Base-by-base conservation (phyloP, 2,113 vertebrate genomes). In the Pogona vitticeps region DNA sequence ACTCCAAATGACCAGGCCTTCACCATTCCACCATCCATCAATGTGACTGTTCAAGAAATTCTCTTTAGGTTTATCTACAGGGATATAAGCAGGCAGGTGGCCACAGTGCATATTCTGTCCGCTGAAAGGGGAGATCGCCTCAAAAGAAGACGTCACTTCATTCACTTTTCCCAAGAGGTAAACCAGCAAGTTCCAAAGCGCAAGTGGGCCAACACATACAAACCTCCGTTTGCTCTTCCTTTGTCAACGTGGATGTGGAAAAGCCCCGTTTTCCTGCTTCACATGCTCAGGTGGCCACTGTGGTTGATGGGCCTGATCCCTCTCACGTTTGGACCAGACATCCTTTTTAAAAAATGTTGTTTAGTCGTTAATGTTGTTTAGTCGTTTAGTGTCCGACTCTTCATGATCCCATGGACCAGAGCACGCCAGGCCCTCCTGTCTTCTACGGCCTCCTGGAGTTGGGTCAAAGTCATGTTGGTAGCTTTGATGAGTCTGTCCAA, bases 21-120 rank as follows among this genome's bases (percentile, higher is more conserved):
- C 84, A 38, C 90, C 46, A 72, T 91, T 87, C 89, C 38, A 0
- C 88, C 93, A 97, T 97, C 96, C 94, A 97, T 97, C 97, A 96
- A 85, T 8, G 75, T 94, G 96, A 95, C 96, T 96, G 90, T 92
- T 89, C 76, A 85, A 96, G 91, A 93, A 96, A 95, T 89, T 87
- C 93, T 75, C 61, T 7, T 85, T 85, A 88, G 91, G 95, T 95
- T 93, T 96, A 94, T 96, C 93, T 94, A 82, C 89, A 92, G 90
- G 89, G 91, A 90, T 87, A 82, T 92, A 92, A 86, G 91, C 90
- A 87, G 91, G 86, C 91, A 92, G 90, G 86, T 91, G 88, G 88
- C 82, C 86, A 87, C 80, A 91, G 90, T 80, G 61, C 82, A 91
- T 77, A 92, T 92, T 88, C 91, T 80, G 77, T 83, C 83, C 88